A percentile compares a stretch with the other conserved stretches of the same genome.
These are phyloP conservation scores for Caenorhabditis japonica DNA, from an alignment of 2,888 invertebrate species.

Conservation along the genomic window DNA sequence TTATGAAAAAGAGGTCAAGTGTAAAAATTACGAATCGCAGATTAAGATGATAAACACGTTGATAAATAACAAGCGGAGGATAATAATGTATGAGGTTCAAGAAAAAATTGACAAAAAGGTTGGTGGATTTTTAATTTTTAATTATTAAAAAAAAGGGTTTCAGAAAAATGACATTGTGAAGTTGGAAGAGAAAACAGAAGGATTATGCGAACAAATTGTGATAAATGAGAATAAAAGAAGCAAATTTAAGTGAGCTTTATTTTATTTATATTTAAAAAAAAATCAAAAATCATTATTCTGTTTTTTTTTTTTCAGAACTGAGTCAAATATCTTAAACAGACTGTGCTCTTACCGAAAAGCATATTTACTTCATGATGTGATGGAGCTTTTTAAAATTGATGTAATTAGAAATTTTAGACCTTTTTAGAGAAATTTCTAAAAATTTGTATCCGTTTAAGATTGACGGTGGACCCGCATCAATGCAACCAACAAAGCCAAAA, in stretches of 20 bases:
- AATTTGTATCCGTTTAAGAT: no score
- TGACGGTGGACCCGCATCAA: constrained; percentile 52
- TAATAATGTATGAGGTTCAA: constrained; percentile 32
- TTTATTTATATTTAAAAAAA: not conserved
- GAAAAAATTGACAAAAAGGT: constrained; percentile 42
- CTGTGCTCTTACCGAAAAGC: constrained; percentile 24
- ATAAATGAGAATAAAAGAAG: not conserved
- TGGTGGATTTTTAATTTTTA: no score
- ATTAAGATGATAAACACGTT: constrained; percentile 38
- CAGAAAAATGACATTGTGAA: constrained; percentile 20
- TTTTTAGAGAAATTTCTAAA: no score
- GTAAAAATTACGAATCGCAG: constrained; percentile 15
- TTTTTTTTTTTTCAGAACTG: constrained; percentile 9
- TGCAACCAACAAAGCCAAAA: constrained; percentile 2
- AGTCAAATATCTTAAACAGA: constrained; percentile 8
- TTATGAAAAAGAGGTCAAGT: constrained; percentile 21
- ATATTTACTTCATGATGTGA: constrained; percentile 37
- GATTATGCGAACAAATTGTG: not conserved
- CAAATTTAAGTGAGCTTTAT: not conserved
- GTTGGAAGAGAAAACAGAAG: constrained; percentile 25
- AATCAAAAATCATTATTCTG: no score
- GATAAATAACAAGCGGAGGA: constrained; percentile 33
- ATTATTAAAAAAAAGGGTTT: no score
- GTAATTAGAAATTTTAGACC: no score
- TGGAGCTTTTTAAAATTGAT: constrained; percentile 50